Conservation (phyloP, 2,888 invertebrate genomes). For the Amphipoea lucens region DNA sequence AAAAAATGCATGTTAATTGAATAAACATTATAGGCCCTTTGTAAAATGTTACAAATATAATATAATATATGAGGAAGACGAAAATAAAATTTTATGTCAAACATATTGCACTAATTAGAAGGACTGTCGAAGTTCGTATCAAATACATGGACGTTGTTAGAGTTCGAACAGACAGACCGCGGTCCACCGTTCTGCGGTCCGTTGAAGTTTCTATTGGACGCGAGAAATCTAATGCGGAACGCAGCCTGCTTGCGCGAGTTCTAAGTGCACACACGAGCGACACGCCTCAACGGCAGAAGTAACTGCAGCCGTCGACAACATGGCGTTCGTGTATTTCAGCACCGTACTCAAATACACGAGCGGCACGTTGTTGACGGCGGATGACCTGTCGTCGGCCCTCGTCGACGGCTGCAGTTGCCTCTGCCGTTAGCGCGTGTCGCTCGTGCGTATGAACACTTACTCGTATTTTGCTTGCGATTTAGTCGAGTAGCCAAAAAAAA, state of each 20-base stretch:
- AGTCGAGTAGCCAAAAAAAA: slow-evolving; percentile 15
- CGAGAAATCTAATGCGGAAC: neutral
- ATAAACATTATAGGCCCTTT: slow-evolving; percentile 77
- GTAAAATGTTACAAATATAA: slow-evolving; percentile 74
- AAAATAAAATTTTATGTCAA: slow-evolving; percentile 71
- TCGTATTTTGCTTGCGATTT: neutral
- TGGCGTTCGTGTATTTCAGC: no score
- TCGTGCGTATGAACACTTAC: neutral
- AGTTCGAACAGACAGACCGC: slow-evolving; percentile 2
- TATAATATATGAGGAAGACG: slow-evolving; percentile 76
- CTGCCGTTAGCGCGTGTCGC: no score
- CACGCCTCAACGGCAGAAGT: no score
- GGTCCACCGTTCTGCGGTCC: neutral
- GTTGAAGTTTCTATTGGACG: neutral
- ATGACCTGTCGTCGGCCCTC: no score
- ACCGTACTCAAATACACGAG: no score
- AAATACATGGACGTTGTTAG: slow-evolving; percentile 40
- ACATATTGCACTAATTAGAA: slow-evolving; percentile 73
- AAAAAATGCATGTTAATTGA: slow-evolving; percentile 78
- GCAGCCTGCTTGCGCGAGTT: neutral
- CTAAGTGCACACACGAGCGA: neutral
- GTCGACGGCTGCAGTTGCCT: no score
- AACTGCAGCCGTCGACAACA: no score
- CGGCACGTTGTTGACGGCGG: no score
- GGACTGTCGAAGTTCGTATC: slow-evolving; percentile 54